Base-by-base conservation (phyloP, 2,888 invertebrate species). In the Harmothoe impar region DNA sequence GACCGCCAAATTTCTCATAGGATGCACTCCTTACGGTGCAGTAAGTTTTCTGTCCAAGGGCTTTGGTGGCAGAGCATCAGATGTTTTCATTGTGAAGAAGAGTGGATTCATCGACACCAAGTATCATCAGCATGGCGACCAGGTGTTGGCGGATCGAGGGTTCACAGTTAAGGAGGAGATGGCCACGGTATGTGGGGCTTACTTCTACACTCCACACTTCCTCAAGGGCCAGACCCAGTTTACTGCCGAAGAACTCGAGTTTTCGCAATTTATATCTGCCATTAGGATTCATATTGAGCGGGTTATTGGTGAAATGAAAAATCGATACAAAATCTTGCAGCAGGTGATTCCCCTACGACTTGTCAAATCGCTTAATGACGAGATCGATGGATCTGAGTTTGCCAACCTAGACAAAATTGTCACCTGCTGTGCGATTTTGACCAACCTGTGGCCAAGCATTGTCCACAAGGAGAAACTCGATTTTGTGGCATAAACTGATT, bases 81-180 rank as follows among this genome's bases (percentile, higher is more conserved):
- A 89, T 43, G 25, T 72, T 81, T 93, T 91, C 29, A 91, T 93
- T 89, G 92, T 92, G 12, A 31, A 92, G 17, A 35, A 78, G 3
- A 92, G 92, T 5, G 92, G 92, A 0, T 93, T 91, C 78, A 91
- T 93, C 33, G 25, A 15, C 29, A 51, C 62, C 0, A 89, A 89
- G 15, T 91, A 90, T 17, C 92, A 92, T 89, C 52, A 84, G 3
- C 93, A 91, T 56, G 92, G 91, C 33, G 92, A 93, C 89, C 92
- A 92, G 72, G 91, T 93, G 72, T 78, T 93, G 29, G 93, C 92
- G 17, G 93, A 93, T 43, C 68, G 92, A n/a, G 92, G 91, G 5
- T 93, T 93, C 78, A 92, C 92, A 3, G 56, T 93, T 0, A 52
- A 92, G n/a, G 92, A 93, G 51, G 93, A 93, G 35, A 92, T 93